A percentile compares a stretch with the other conserved stretches of the same genome.
These are phyloP conservation scores for Picus viridis DNA, from an alignment of 2,797 vertebrate species.

Conservation along the genomic window DNA sequence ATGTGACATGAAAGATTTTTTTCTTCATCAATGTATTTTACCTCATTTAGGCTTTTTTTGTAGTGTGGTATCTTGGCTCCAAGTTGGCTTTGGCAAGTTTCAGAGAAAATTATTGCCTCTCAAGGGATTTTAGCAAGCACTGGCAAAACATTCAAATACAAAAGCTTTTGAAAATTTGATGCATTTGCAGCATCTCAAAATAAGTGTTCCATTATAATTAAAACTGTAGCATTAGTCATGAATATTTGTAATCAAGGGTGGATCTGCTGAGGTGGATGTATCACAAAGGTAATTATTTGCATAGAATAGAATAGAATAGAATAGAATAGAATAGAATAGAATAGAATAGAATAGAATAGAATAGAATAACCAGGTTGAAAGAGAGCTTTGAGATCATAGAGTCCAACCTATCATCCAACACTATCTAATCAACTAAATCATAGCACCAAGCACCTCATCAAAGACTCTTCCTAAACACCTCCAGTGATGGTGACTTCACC, in stretches of 20 bases:
- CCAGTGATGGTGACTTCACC: no score
- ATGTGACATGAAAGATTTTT: not conserved
- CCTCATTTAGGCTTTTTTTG: not conserved
- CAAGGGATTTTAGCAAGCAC: not conserved
- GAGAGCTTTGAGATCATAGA: no score
- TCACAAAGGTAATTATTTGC: conserved; percentile 12
- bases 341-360: no score
- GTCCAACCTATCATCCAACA: no score
- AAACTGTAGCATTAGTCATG: not conserved
- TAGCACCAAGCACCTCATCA: no score
- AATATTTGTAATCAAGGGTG: not conserved
- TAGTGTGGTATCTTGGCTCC: not conserved
- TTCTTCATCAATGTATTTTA: not conserved
- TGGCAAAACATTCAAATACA: not conserved
- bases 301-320: not conserved
- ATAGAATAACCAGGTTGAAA: no score
- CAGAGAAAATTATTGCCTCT: not conserved
- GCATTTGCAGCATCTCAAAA: not conserved
- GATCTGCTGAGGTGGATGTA: conserved; percentile 36
- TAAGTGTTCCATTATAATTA: not conserved
- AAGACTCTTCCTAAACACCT: no score
- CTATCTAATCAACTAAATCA: no score
- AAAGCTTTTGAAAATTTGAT: not conserved
- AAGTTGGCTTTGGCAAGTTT: not conserved
- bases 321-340: no score